Evolutionary conservation across 2,888 invertebrate species (phyloP).

Genomic region (Orchesella flavescens): DNA sequence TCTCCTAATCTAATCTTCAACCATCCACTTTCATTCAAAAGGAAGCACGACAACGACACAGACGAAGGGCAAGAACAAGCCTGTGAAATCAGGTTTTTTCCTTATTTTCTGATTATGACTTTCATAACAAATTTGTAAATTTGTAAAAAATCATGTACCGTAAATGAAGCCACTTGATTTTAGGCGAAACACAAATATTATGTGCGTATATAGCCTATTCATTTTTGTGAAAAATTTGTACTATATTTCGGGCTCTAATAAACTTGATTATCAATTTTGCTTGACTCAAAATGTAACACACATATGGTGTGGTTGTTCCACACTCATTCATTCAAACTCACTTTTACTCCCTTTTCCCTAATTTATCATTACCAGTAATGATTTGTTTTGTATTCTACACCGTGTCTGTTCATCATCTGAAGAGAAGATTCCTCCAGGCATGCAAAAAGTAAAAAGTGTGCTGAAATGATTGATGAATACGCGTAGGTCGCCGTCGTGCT

Average conservation of each 20-base stretch:
- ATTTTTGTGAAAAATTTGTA: no score
- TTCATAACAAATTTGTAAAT: conserved; percentile 5
- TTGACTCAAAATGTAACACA: not conserved
- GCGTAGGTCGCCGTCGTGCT: no score
- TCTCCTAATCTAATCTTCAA: no score
- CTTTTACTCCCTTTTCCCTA: conserved; percentile 28
- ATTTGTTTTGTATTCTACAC: not conserved
- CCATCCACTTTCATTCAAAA: no score
- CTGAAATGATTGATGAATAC: no score
- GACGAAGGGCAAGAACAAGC: not conserved
- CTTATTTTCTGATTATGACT: not conserved
- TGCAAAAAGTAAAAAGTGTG: no score
- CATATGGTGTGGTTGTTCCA: not conserved
- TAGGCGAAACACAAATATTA: not conserved
- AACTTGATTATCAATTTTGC: conserved; percentile 23
- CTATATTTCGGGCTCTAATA: conserved; percentile 30
- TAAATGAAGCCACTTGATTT: not conserved
- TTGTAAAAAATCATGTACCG: not conserved
- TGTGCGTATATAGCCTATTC: not conserved
- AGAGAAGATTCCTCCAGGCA: conserved; percentile 7
- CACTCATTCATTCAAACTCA: conserved; percentile 31
- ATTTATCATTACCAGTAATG: not conserved
- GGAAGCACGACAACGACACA: not conserved
- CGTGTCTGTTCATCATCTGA: not conserved
- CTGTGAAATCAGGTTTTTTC: not conserved